These are phyloP conservation scores for Olivierus martensii DNA, from an alignment of 1,140 invertebrate species.

Conservation along the genomic window DNA sequence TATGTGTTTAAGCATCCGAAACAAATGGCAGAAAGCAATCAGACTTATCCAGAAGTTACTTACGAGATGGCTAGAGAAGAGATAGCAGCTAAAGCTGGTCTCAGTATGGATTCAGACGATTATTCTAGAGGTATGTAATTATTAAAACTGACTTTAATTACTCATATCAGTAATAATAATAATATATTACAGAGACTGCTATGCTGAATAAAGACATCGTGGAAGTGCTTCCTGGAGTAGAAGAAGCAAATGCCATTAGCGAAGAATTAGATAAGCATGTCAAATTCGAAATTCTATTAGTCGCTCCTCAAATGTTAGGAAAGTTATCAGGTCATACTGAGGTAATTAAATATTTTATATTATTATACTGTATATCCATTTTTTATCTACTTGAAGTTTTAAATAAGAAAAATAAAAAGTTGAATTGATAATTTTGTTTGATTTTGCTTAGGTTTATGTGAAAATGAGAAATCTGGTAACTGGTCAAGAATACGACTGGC, in stretches of 20 bases:
- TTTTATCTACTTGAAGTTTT: background rate
- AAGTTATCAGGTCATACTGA: constrained; percentile 33
- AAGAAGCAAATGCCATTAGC: constrained; percentile 45
- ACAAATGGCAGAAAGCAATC: constrained; percentile 27
- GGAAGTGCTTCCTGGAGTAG: constrained; percentile 42
- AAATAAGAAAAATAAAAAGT: background rate
- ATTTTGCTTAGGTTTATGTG: constrained; percentile 37
- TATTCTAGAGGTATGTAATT: constrained; percentile 27
- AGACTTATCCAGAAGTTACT: constrained; percentile 33
- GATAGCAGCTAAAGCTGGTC: constrained; percentile 41
- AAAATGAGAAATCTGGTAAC: constrained; percentile 40
- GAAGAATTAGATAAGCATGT: constrained; percentile 42
- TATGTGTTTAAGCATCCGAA: constrained; percentile 40
- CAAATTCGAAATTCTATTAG: constrained; percentile 43
- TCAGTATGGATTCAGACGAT: constrained; percentile 31
- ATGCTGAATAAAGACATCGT: constrained; percentile 42
- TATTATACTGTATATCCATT: background rate
- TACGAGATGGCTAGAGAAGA: constrained; percentile 45
- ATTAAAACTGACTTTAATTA: no score
- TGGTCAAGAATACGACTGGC: constrained; percentile 43
- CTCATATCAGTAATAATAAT: no score
- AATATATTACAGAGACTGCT: constrained; percentile 29
- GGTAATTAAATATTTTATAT: constrained; percentile 21
- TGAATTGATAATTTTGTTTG: background rate
- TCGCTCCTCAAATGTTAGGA: constrained; percentile 40